Base-by-base conservation (phyloP, 2,113 vertebrate genomes). In the Macquaria ambigua region DNA sequence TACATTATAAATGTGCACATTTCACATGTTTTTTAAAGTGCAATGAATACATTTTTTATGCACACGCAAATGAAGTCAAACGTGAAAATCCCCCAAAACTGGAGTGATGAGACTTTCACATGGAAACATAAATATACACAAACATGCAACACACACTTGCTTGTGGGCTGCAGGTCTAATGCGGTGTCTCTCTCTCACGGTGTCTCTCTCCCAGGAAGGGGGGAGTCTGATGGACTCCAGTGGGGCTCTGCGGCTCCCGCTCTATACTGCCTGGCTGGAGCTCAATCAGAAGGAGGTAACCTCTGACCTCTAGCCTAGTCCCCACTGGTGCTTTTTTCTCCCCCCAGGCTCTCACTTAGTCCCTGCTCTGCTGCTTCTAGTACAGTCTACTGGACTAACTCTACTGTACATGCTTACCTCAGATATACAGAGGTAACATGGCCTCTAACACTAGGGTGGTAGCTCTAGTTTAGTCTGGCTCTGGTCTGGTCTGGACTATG, bases 211-310 rank as follows among this genome's bases (percentile, higher is more conserved):
- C 93, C 95, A 96, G 96, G 96, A 96, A 82, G 95, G 95, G 93
- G 93, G 94, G 94, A 94, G 95, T 94, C 94, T 96, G 94, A 84
- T 96, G 95, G 95, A 96, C 90, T 95, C 95, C 93, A 95, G 90
- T 81, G 96, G 96, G 94, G 94, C 90, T 90, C 87, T 95, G 91
- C 92, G 93, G 77, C 90, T 96, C 91, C 94, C 95, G 76, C 93
- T 96, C 92, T 96, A 95, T 95, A 96, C 94, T 61, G 94, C 95
- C 93, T 96, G 96, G 96, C 94, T 96, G 96, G 95, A 96, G 93
- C 95, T 96, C 93, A 90, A 91, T 91, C 95, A 94, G 89, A 96
- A 96, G 93, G 95, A 96, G 95, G 95, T 96, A 96, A 94, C 88
- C 93, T 78, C 68, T 89, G 88, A 90, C 92, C 94, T 92, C 91